phyloP scores from a whole-genome alignment of 92 coral and sea anemone genomes.

The Scolanthus callimorphus region DNA sequence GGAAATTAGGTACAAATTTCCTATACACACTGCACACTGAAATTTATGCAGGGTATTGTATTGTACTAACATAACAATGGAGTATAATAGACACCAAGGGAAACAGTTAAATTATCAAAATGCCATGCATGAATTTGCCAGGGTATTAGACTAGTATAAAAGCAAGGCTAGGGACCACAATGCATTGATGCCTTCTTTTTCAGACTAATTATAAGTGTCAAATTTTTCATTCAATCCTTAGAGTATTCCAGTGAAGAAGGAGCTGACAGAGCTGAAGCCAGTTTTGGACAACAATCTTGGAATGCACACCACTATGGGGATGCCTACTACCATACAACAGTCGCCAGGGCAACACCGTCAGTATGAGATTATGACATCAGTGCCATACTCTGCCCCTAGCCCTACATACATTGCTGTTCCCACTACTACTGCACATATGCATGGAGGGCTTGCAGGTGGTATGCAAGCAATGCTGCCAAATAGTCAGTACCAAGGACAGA shows the following conservation, averaged over 20 bases:
- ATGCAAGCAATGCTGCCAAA: neutral
- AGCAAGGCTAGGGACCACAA: no score
- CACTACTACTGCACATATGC: conserved; percentile 19
- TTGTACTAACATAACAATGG: no score
- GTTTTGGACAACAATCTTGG: conserved; percentile 71
- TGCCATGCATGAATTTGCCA: neutral
- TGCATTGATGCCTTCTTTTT: no score
- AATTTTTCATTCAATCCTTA: no score
- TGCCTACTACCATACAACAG: conserved; percentile 67
- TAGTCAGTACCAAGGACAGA: neutral
- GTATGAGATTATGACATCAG: conserved; percentile 63
- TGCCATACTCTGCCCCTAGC: conserved; percentile 55
- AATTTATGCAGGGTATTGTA: no score
- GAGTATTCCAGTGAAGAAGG: conserved; percentile 78
- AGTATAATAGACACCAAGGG: no score
- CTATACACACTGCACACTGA: no score
- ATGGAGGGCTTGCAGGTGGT: neutral
- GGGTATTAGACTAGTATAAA: no score
- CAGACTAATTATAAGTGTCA: no score
- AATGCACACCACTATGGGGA: conserved; percentile 68
- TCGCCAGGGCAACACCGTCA: conserved; percentile 35
- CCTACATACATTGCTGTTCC: conserved; percentile 85
- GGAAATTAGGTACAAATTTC: no score
- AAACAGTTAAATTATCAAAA: no score
- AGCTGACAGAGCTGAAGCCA: conserved; percentile 89